These are phyloP conservation scores for Crocallis elinguaria DNA, from an alignment of 2,888 invertebrate genomes.

Conservation along the genomic window DNA sequence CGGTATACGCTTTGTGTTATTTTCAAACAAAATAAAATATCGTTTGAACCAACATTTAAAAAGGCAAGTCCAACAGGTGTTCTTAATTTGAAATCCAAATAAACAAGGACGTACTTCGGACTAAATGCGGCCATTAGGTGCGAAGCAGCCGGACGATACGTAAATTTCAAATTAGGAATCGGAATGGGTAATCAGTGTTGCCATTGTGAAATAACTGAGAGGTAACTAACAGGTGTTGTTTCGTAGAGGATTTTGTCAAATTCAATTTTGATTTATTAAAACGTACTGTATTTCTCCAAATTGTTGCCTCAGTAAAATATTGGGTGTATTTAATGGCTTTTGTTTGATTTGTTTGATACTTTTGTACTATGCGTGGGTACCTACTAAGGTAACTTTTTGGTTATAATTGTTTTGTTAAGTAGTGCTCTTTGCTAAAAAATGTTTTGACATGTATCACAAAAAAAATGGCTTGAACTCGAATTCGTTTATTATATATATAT, in stretches of 20 bases:
- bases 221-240: slow-evolving; percentile 15
- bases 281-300: not conserved
- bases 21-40: slow-evolving; percentile 9
- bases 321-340: too few species aligned
- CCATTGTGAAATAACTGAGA: slow-evolving; percentile 33
- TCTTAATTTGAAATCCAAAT: slow-evolving; percentile 74
- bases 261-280: slow-evolving; percentile 10
- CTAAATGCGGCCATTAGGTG: slow-evolving; percentile 57
- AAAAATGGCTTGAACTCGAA: too few species aligned
- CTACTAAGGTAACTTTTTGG: too few species aligned
- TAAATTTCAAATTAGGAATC: slow-evolving; percentile 47
- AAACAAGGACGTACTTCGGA: slow-evolving; percentile 56
- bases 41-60: slow-evolving; percentile 15
- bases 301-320: too few species aligned
- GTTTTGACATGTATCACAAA: too few species aligned
- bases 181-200: slow-evolving; percentile 38
- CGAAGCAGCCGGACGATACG: slow-evolving; percentile 43
- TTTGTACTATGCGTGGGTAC: too few species aligned
- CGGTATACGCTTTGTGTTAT: too few species aligned
- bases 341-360: too few species aligned
- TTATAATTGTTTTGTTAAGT: too few species aligned
- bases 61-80: slow-evolving; percentile 69
- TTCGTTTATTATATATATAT: too few species aligned
- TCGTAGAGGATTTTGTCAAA: slow-evolving; percentile 9
- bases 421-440: too few species aligned